Conservation (phyloP, 2,797 vertebrate species). For the Eidolon dupreanum region DNA sequence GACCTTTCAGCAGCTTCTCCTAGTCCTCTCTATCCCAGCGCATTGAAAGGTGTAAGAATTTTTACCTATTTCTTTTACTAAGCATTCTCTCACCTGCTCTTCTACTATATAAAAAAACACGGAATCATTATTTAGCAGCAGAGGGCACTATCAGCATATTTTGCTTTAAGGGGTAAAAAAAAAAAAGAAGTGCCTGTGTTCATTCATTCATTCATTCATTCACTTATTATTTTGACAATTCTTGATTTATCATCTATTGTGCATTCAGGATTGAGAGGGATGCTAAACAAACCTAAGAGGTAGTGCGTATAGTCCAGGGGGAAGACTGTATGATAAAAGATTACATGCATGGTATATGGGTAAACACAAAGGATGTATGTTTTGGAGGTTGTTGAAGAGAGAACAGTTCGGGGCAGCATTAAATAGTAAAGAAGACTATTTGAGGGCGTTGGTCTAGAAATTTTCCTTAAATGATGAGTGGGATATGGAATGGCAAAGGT, state of each 20-base stretch:
- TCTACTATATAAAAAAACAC: neutral
- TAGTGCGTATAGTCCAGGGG: neutral
- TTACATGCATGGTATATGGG: neutral
- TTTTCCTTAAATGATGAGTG: neutral
- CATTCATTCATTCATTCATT: neutral
- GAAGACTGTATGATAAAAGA: neutral
- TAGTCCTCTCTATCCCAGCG: neutral
- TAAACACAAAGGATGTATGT: neutral
- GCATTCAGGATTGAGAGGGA: neutral
- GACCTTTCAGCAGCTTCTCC: neutral
- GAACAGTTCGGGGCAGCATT: neutral
- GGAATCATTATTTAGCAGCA: slow-evolving; percentile 57
- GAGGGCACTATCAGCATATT: slow-evolving; percentile 73
- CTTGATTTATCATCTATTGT: neutral
- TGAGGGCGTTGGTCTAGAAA: neutral
- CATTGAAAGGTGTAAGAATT: neutral
- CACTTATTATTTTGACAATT: neutral
- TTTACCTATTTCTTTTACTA: neutral
- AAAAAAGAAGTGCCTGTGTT: neutral
- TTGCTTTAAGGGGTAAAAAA: slow-evolving; percentile 38
- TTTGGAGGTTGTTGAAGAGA: neutral
- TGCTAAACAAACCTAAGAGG: neutral
- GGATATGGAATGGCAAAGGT: neutral
- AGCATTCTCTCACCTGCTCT: neutral
- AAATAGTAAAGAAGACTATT: neutral